Percentiles rank a stretch among this genome's conserved stretches.
Evolutionary conservation across 2,797 vertebrate species (phyloP).

Genomic region (Thamnophis elegans): DNA sequence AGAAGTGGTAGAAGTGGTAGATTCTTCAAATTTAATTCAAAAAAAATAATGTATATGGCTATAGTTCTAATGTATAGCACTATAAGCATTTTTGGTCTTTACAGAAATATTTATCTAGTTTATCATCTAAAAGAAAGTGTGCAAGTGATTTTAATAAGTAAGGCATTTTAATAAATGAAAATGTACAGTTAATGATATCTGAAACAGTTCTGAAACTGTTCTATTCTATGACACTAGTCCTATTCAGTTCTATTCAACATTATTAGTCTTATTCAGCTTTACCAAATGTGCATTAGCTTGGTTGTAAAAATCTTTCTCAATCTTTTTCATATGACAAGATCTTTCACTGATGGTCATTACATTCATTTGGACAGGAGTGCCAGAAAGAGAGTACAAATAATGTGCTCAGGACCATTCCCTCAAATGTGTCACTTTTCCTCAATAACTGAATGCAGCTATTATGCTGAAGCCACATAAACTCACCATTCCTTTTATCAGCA

Average conservation of each 20-base stretch:
- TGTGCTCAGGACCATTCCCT: neutral
- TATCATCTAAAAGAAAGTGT: neutral
- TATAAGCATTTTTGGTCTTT: neutral
- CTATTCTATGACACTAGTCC: neutral
- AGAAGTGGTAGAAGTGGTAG: neutral
- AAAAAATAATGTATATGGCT: neutral
- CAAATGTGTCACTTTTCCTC: neutral
- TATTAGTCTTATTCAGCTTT: neutral
- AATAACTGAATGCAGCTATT: neutral
- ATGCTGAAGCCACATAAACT: neutral
- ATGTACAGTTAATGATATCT: neutral
- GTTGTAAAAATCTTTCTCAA: neutral
- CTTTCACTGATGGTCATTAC: neutral
- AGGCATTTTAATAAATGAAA: neutral
- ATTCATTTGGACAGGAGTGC: neutral
- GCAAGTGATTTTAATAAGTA: neutral
- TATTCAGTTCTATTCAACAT: neutral
- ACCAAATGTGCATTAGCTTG: neutral
- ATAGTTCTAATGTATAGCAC: too few species aligned
- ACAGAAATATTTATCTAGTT: neutral
- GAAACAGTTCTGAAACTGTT: neutral
- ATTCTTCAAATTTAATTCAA: neutral
- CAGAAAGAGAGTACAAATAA: neutral
- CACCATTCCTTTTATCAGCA: neutral
- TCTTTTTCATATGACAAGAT: neutral